Evolutionary conservation across 2,797 vertebrate species (phyloP).

Genomic region (Moxostoma hubbsi): DNA sequence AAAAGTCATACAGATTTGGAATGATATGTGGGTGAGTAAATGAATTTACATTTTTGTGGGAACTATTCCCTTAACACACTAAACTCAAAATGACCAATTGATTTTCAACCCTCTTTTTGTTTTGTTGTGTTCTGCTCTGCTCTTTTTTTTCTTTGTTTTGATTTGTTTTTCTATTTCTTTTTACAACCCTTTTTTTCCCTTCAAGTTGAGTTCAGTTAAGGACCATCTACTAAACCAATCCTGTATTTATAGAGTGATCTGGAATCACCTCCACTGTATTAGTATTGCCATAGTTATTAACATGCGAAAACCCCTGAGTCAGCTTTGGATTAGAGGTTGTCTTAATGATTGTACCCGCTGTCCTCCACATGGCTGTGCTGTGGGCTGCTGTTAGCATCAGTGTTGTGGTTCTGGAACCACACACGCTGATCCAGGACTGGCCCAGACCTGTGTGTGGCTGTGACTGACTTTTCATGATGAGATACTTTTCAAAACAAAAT

Average conservation of each 20-base stretch:
- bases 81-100: too few species aligned
- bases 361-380: slow-evolving; percentile 63
- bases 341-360: slow-evolving; percentile 50
- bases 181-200: too few species aligned
- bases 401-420: neutral
- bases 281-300: neutral
- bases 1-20: too few species aligned
- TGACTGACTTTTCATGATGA: slow-evolving; percentile 3
- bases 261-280: neutral
- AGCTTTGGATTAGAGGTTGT: slow-evolving; percentile 37
- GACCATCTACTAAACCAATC: too few species aligned
- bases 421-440: slow-evolving; percentile 41
- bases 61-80: too few species aligned
- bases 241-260: neutral
- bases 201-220: too few species aligned
- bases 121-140: too few species aligned
- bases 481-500: neutral
- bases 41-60: too few species aligned
- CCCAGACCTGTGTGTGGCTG: slow-evolving; percentile 1
- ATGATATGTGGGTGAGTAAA: too few species aligned
- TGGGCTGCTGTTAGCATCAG: slow-evolving; percentile 56
- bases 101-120: too few species aligned
- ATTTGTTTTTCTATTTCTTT: too few species aligned
- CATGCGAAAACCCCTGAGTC: slow-evolving; percentile 3
- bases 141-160: too few species aligned